Base-by-base conservation (phyloP, 2,888 invertebrate species). In the Dasypogon diadema region DNA sequence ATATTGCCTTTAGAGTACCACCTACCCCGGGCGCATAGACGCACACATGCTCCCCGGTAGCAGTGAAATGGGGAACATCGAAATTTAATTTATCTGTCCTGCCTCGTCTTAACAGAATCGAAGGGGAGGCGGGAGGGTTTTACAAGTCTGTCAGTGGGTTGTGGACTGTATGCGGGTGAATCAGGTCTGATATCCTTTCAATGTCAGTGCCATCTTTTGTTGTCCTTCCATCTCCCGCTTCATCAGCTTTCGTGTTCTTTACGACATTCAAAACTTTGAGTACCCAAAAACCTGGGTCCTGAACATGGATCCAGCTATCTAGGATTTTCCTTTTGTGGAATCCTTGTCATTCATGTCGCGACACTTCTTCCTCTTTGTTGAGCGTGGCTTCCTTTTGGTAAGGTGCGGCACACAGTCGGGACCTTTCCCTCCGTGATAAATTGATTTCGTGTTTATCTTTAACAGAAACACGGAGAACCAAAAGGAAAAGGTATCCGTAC, bases 391-490 rank as follows among this genome's bases (percentile, higher is more conserved):
- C 42, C 63, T 42, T 34, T 3, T 8, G 4, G 18, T 16, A 12
- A 18, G 4, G 18, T 16, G 16, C 18, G 16, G 51, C 51, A 8
- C 51, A 51, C 12, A n/a, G 18, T 2, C 24, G 48, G 24, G 65
- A 65, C 46, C 56, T 72, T 34, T 56, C 26, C n/a, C n/a, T 16
- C 37, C 58, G 63, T 77, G 60, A 77, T 77, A 77, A 77, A 77
- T 77, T 77, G 77, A 77, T 77, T 77, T 77, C 60, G 63, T 77
- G 77, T 77, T 77, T 77, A 70, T 75, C 68, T 74, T 77, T 42
- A 60, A 51, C 70, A 75, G 58, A 63, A 77, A 54, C 54, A 42
- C 42, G 42, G 12, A 42, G n/a, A 42, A 42, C 42, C 42, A 42
- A n/a, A n/a, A 42, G 42, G n/a, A 42, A 60, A 60, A 74, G 60